These are phyloP conservation scores for Pseudoips prasinana DNA, from an alignment of 2,888 invertebrate genomes.

Conservation along the genomic window DNA sequence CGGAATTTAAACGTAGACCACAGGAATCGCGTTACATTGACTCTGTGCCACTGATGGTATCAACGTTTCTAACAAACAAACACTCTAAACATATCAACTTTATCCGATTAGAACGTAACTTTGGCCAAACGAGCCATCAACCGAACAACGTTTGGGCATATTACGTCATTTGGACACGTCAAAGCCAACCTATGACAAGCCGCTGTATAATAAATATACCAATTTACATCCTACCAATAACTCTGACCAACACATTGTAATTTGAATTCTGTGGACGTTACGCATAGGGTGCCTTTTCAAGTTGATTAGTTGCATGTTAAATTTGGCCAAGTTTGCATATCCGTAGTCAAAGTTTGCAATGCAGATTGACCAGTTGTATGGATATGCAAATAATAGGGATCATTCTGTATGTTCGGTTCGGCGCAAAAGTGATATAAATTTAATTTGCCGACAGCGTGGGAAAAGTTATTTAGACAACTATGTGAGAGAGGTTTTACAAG, in stretches of 20 bases:
- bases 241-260: background rate
- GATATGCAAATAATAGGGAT: conserved; percentile 63
- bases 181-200: conserved; percentile 56
- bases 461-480: background rate
- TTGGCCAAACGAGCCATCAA: conserved; percentile 34
- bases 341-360: conserved; percentile 64
- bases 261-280: background rate
- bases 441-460: conserved; percentile 14
- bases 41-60: too few relatives aligned
- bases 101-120: conserved; percentile 33
- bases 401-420: conserved; percentile 42
- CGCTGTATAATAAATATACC: conserved; percentile 39
- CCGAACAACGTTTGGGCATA: conserved; percentile 44
- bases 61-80: background rate
- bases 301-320: conserved; percentile 11
- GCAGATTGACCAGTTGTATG: conserved; percentile 70
- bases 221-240: conserved; percentile 20
- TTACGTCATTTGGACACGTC: conserved; percentile 56
- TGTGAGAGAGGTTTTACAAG: too few relatives aligned
- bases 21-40: too few relatives aligned
- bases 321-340: conserved; percentile 50
- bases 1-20: too few relatives aligned
- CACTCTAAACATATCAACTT: conserved; percentile 21
- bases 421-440: conserved; percentile 30
- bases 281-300: background rate